Percentiles rank a stretch among this genome's conserved stretches.
Conservation (phyloP, 1,140 invertebrate genomes). For the Papilio aristodemus region DNA sequence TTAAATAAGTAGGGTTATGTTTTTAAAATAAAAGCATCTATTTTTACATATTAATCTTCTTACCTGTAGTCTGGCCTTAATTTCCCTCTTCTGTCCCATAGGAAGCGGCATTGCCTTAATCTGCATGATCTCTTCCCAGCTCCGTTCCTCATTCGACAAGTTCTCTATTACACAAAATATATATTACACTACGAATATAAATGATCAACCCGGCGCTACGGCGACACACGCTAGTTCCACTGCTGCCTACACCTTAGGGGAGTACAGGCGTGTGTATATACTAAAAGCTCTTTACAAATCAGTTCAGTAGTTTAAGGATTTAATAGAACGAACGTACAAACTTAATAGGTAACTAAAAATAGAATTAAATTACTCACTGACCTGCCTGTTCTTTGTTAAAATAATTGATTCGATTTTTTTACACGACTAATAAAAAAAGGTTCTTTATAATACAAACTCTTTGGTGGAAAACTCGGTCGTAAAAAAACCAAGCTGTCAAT, state of each 20-base stretch:
- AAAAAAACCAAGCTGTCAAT: constrained; percentile 22
- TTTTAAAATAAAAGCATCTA: neutral
- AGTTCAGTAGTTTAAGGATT: too few relatives aligned
- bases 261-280: too few relatives aligned
- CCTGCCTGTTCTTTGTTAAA: neutral
- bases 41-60: constrained; percentile 34
- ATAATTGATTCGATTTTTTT: constrained; percentile 1
- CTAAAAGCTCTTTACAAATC: too few relatives aligned
- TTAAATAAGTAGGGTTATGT: neutral
- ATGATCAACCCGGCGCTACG: too few relatives aligned
- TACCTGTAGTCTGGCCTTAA: constrained; percentile 89
- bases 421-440: neutral
- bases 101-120: constrained; percentile 91
- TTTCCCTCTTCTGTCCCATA: constrained; percentile 89
- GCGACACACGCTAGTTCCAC: too few relatives aligned
- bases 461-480: neutral
- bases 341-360: neutral
- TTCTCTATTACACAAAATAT: constrained; percentile 81
- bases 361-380: neutral
- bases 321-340: neutral
- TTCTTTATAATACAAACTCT: neutral
- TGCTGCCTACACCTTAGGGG: too few relatives aligned
- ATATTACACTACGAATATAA: too few relatives aligned
- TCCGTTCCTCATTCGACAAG: constrained; percentile 89
- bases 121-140: constrained; percentile 92